Percentiles rank a stretch among this genome's conserved stretches.
These are phyloP conservation scores for Ochotona princeps DNA, from an alignment of 2,113 vertebrate species.

Conservation along the genomic window DNA sequence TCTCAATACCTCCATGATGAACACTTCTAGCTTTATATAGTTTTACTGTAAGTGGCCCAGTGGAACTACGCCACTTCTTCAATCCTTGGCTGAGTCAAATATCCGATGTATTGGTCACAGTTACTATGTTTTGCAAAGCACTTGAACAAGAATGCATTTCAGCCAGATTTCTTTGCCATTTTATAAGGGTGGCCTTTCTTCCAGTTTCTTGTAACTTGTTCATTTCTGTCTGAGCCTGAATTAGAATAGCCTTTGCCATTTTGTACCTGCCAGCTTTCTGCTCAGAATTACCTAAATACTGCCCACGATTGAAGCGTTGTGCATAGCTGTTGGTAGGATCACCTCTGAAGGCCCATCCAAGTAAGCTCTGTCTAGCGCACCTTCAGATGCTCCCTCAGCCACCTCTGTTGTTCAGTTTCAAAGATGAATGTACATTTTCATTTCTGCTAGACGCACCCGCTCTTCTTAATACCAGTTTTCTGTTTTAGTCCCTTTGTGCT, in stretches of 20 bases:
- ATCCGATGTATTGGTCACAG: background rate
- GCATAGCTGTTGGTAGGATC: background rate
- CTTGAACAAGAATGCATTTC: background rate
- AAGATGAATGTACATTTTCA: background rate
- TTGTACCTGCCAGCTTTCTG: background rate
- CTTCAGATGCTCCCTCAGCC: background rate
- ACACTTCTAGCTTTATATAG: background rate
- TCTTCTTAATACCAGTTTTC: background rate
- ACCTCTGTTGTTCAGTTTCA: background rate
- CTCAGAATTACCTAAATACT: background rate
- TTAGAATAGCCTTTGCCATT: background rate
- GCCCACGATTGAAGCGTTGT: background rate
- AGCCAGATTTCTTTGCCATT: background rate
- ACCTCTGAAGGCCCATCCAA: background rate
- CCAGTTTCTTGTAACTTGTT: background rate
- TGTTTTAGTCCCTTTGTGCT: background rate
- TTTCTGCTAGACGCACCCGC: background rate
- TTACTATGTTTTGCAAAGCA: background rate
- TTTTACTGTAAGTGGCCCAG: background rate
- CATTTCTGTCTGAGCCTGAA: background rate
- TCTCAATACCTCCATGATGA: background rate
- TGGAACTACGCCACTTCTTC: background rate
- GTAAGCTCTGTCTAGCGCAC: background rate
- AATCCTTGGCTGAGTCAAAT: background rate
- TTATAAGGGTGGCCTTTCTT: background rate